phyloP scores from a whole-genome alignment of 2,797 vertebrate species.

The Peromyscus melanophrys region DNA sequence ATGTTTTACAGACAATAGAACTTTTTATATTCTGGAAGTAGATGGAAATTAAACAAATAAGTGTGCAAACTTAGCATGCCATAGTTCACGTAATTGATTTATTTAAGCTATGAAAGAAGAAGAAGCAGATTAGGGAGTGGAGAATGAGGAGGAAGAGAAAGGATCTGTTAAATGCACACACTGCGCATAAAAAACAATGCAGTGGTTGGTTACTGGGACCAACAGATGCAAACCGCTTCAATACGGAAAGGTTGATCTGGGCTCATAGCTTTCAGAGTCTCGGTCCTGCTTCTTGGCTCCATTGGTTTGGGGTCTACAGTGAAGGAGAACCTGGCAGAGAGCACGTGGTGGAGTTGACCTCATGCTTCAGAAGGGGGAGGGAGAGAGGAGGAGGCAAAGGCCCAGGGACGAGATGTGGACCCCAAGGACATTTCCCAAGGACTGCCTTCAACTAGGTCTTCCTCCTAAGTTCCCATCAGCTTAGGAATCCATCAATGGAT shows the following conservation, averaged over 20 bases:
- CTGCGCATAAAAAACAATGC: not conserved
- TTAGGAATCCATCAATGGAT: not conserved
- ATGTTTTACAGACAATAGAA: not conserved
- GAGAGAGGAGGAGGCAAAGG: not conserved
- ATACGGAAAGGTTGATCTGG: not conserved
- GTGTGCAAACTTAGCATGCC: not conserved
- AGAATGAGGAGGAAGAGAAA: not conserved
- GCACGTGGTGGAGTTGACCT: not conserved
- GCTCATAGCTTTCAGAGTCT: not conserved
- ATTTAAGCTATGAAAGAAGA: not conserved
- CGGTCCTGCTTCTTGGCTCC: not conserved
- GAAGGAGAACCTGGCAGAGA: too few species aligned
- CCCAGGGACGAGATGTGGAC: not conserved
- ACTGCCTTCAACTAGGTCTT: not conserved
- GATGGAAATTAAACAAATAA: slow-evolving; percentile 37
- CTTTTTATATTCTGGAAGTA: not conserved
- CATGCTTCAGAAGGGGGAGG: not conserved
- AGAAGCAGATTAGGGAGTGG: not conserved
- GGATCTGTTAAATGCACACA: not conserved
- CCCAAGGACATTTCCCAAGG: not conserved
- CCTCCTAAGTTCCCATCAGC: not conserved
- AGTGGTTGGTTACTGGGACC: not conserved
- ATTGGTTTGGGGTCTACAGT: not conserved
- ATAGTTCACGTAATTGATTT: not conserved
- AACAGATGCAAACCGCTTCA: not conserved